These are phyloP conservation scores for Pseudomyrmex flavicornis DNA, from an alignment of 1,140 invertebrate genomes.

Conservation along the genomic window DNA sequence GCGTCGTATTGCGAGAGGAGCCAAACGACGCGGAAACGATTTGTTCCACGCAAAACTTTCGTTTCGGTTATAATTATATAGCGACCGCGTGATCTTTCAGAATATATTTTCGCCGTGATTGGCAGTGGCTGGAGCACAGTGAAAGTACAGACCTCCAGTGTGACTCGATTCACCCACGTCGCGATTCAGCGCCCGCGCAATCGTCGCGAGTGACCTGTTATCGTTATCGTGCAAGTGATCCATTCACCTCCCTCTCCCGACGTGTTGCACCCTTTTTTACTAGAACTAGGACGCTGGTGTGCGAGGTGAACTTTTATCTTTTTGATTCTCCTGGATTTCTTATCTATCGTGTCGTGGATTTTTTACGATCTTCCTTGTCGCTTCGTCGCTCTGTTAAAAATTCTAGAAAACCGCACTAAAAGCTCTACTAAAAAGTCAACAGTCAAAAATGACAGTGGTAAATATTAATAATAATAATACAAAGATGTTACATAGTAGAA, in stretches of 20 bases:
- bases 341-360: no score
- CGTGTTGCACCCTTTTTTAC: neutral
- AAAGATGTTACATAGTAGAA: no score
- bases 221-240: slow-evolving; percentile 52
- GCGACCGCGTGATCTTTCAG: slow-evolving; percentile 7
- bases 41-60: neutral
- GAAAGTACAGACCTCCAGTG: slow-evolving; percentile 35
- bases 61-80: slow-evolving; percentile 21
- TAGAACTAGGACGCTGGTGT: no score
- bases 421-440: no score
- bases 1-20: neutral
- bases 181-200: neutral
- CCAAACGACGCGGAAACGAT: slow-evolving; percentile 10
- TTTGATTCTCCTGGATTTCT: no score
- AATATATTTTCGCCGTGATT: slow-evolving; percentile 1
- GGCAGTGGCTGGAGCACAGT: neutral
- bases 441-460: no score
- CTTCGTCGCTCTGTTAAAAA: no score
- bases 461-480: no score
- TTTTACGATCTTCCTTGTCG: no score
- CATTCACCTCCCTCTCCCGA: neutral
- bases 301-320: no score
- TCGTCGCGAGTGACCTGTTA: slow-evolving; percentile 44
- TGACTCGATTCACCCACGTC: slow-evolving; percentile 8
- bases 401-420: no score